Evolutionary conservation across 2,888 invertebrate species (phyloP).

Genomic region (Anoplius nigerrimus): DNA sequence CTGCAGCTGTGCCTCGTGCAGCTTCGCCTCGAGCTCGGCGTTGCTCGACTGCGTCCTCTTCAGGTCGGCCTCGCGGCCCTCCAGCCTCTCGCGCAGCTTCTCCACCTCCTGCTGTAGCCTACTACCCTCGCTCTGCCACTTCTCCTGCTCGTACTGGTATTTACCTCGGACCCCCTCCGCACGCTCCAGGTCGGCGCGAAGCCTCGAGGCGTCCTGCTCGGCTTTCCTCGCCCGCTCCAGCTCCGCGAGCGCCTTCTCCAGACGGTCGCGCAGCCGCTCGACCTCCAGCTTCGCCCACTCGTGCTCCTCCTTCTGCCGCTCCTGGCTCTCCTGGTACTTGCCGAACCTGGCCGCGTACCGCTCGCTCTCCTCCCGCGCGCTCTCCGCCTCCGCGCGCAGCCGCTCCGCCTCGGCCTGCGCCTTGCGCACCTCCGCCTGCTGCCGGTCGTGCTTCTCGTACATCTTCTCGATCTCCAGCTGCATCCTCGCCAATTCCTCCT

Average conservation of each 20-base stretch:
- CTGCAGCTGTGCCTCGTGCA: conserved; percentile 89
- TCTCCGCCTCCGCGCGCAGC: conserved; percentile 83
- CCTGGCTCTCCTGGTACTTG: conserved; percentile 84
- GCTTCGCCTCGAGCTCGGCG: conserved; percentile 83
- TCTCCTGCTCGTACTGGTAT: conserved; percentile 85
- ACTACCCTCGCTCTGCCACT: conserved; percentile 79
- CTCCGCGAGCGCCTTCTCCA: conserved; percentile 88
- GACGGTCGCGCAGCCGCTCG: conserved; percentile 86
- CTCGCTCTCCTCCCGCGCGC: conserved; percentile 87
- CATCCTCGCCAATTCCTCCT: conserved; percentile 91
- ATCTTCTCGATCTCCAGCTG: conserved; percentile 93
- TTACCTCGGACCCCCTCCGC: conserved; percentile 87
- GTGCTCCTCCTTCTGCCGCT: conserved; percentile 84
- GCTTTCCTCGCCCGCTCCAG: conserved; percentile 85
- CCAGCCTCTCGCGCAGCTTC: conserved; percentile 86
- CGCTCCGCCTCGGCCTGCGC: conserved; percentile 87
- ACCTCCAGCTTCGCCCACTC: conserved; percentile 87
- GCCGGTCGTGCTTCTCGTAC: conserved; percentile 92
- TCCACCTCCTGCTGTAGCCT: conserved; percentile 78
- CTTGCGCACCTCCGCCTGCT: conserved; percentile 87
- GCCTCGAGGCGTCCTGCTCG: conserved; percentile 81
- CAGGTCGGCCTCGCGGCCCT: conserved; percentile 84
- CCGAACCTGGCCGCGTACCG: conserved; percentile 84
- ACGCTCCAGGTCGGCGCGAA: conserved; percentile 84
- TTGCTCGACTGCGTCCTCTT: conserved; percentile 81